A percentile compares a stretch with the other conserved stretches of the same genome.
These are phyloP conservation scores for Neolamprologus brichardi DNA, from an alignment of 2,113 vertebrate genomes.

Conservation along the genomic window DNA sequence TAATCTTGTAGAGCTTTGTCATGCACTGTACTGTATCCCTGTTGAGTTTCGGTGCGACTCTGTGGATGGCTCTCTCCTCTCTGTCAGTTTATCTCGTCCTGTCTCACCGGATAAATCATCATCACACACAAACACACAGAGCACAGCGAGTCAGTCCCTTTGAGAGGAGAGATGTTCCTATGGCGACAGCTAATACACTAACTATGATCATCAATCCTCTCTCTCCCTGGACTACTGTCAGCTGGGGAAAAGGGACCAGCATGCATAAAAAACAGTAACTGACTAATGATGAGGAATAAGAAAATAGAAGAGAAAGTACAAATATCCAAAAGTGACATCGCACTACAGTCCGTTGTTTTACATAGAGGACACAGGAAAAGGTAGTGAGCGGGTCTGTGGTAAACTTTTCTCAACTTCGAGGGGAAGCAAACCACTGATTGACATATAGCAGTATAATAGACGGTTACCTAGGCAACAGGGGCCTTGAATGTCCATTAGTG, in stretches of 20 bases:
- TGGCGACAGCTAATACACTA: conserved; percentile 43
- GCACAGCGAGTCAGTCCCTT: not conserved
- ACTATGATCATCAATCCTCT: conserved; percentile 40
- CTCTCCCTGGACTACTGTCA: not conserved
- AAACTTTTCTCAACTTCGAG: not conserved
- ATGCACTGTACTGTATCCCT: not conserved
- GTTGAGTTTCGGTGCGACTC: not conserved
- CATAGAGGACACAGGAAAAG: not conserved
- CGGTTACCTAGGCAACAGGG: not conserved
- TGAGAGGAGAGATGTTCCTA: conserved; percentile 41
- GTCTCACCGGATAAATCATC: not conserved
- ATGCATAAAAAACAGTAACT: not conserved
- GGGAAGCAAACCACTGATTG: not conserved
- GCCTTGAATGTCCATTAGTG: not conserved
- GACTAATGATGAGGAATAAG: not conserved
- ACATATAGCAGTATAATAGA: not conserved
- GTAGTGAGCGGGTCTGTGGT: not conserved
- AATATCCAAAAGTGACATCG: not conserved
- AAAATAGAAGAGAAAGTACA: not conserved
- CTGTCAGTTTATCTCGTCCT: not conserved
- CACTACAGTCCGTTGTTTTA: not conserved
- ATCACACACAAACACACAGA: not conserved
- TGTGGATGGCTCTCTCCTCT: not conserved
- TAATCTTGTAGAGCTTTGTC: not conserved
- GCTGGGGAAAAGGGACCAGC: not conserved